A percentile compares a stretch with the other conserved stretches of the same genome.
Conservation (phyloP, 2,888 invertebrate species). For the Xestia xanthographa region DNA sequence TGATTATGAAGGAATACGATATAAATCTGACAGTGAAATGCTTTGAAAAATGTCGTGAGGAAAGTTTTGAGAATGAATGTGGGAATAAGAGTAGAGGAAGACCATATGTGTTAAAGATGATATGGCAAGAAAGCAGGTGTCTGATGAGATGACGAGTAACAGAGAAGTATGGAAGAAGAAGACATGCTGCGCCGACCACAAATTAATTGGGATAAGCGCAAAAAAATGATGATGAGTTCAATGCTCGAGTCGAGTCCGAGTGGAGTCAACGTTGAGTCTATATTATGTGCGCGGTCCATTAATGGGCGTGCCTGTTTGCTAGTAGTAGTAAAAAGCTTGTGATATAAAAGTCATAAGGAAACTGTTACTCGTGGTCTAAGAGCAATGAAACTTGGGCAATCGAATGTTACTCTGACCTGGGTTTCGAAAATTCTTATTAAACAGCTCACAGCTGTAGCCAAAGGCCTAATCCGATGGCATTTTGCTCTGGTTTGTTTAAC, state of each 20-base stretch:
- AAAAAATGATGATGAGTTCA: not conserved
- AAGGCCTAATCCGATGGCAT: slow-evolving; percentile 20
- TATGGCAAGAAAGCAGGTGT: no score
- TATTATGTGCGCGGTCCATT: not conserved
- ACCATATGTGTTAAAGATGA: no score
- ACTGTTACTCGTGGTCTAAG: slow-evolving; percentile 34
- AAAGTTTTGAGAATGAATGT: no score
- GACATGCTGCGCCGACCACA: no score
- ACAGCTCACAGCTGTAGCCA: slow-evolving; percentile 15
- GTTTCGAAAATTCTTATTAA: slow-evolving; percentile 53
- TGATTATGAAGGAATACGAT: no score
- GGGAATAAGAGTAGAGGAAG: no score
- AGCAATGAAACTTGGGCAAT: slow-evolving; percentile 52
- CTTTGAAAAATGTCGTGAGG: no score
- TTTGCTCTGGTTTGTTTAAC: slow-evolving; percentile 15
- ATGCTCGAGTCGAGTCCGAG: not conserved
- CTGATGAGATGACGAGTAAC: no score
- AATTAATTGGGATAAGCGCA: no score
- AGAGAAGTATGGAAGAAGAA: no score
- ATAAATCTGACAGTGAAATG: no score
- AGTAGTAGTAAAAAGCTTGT: slow-evolving; percentile 29
- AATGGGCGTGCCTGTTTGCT: slow-evolving; percentile 42
- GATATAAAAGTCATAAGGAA: slow-evolving; percentile 60
- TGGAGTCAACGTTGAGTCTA: not conserved
- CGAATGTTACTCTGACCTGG: slow-evolving; percentile 41